Evolutionary conservation across 2,113 vertebrate species (phyloP).

Genomic region (Cochlearius cochlearius): DNA sequence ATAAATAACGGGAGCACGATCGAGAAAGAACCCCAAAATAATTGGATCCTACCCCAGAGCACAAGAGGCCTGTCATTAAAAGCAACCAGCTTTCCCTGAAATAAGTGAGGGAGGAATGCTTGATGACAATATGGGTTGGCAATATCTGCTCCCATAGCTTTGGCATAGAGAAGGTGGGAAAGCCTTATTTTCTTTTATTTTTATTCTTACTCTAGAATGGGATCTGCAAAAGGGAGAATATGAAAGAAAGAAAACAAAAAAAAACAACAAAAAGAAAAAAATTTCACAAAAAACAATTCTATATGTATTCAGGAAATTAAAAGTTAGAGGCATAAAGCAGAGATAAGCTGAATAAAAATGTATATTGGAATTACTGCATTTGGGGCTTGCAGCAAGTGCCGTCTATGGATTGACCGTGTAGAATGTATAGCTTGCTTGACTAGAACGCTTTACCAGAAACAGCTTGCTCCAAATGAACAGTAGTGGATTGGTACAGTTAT

Average conservation of each 20-base stretch:
- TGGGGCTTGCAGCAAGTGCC: conserved; percentile 66
- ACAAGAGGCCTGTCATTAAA: conserved; percentile 75
- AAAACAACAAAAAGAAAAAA: conserved; percentile 1
- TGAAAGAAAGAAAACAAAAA: conserved; percentile 18
- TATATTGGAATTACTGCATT: conserved; percentile 64
- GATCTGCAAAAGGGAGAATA: conserved; percentile 65
- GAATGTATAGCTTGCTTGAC: conserved; percentile 71
- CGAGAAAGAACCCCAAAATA: conserved; percentile 53
- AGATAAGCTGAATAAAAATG: conserved; percentile 59
- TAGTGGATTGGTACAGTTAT: conserved; percentile 65
- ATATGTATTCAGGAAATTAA: conserved; percentile 58
- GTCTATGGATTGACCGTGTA: conserved; percentile 51
- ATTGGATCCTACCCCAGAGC: conserved; percentile 74
- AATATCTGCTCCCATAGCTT: conserved; percentile 77
- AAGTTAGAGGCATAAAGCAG: conserved; percentile 61
- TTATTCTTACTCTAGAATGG: conserved; percentile 53
- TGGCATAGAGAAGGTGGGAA: conserved; percentile 67
- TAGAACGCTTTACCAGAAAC: conserved; percentile 64
- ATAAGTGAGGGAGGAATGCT: conserved; percentile 60
- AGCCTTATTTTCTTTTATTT: conserved; percentile 58
- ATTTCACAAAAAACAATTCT: conserved; percentile 15
- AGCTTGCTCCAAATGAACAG: conserved; percentile 68
- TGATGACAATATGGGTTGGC: conserved; percentile 82
- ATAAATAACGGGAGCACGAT: conserved; percentile 70
- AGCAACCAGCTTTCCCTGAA: conserved; percentile 70